Evolutionary conservation across 2,797 vertebrate species (phyloP), one percentile per base, ranked within the genome.

Genomic region (Gallinago nigripennis): DNA sequence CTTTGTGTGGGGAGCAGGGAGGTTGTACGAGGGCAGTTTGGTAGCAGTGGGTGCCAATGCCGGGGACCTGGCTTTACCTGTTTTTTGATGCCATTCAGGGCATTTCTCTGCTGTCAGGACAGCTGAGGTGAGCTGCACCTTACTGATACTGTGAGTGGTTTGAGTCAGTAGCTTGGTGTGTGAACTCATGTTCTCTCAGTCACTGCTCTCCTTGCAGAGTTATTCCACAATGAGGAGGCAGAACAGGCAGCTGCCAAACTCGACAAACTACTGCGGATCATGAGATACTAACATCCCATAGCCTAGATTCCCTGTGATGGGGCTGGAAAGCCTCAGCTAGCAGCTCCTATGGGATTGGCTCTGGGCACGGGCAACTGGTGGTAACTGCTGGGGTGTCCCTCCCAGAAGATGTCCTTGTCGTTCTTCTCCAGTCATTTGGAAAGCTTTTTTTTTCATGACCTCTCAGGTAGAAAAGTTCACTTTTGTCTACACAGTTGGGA

Each of bases 61-160:
- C 53, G 25, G 16, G 28, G 11, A 58, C 5, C 6, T 1, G 5
- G 12, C 1, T 43, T 70, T 20, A 31, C 19, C 13, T 50, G 39
- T 8, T 23, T 65, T 46, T 17, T 69, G 12, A 16, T 15, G 20
- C 8, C 12, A 8, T 35, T 86, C 21, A 30, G 25, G 31, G 7
- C 18, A 54, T 15, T 14, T 18, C 12, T 72, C 15, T 45, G 18
- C n/a, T 37, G 39, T 5, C 41, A 65, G 35, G 7, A 48, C 15
- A 13, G 23, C 50, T 66, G 33, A n/a, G 13, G 24, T 77, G n/a
- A 51, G 30, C 13, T 5, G 10, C 1, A 2, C 21, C 20, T 16
- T 20, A 17, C 8, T 9, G 8, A 20, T 27, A 8, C 20, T 4
- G 0, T 6, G 16, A 11, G 30, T 11, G 12, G 16, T 68, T 64